These are phyloP conservation scores for Rhyacophila evoluta DNA, from an alignment of 2,888 invertebrate genomes.

Conservation along the genomic window DNA sequence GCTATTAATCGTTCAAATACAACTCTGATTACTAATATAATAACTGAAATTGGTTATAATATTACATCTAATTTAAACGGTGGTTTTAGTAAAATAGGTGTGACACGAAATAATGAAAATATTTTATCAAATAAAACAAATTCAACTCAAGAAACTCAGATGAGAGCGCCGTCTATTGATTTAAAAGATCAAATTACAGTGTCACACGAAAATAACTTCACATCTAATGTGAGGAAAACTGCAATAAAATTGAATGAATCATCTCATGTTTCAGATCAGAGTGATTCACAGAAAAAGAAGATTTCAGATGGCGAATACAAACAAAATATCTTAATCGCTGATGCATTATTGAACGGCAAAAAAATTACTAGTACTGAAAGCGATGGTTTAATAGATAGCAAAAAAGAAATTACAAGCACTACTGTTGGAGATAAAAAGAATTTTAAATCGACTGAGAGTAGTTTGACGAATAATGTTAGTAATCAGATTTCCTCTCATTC, in stretches of 20 bases:
- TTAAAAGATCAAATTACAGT: neutral
- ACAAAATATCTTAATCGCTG: neutral
- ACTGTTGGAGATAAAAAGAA: neutral
- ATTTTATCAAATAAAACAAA: neutral
- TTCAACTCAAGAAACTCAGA: neutral
- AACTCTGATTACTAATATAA: neutral
- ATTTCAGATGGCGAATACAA: neutral
- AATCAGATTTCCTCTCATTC: neutral
- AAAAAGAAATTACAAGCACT: neutral
- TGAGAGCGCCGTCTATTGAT: neutral
- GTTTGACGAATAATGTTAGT: neutral
- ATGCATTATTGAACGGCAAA: neutral
- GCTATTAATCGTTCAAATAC: too few species aligned
- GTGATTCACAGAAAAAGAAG: neutral
- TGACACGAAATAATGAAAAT: neutral
- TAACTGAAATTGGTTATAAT: too few species aligned
- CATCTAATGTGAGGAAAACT: neutral
- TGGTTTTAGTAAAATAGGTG: neutral
- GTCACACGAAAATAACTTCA: neutral
- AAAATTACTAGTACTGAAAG: neutral
- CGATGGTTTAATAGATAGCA: neutral
- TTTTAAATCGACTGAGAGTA: neutral
- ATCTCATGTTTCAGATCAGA: too few species aligned
- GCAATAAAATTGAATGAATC: neutral
- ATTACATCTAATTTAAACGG: too few species aligned